Conservation (phyloP, 2,888 invertebrate species). For the Troides oblongomaculatus region DNA sequence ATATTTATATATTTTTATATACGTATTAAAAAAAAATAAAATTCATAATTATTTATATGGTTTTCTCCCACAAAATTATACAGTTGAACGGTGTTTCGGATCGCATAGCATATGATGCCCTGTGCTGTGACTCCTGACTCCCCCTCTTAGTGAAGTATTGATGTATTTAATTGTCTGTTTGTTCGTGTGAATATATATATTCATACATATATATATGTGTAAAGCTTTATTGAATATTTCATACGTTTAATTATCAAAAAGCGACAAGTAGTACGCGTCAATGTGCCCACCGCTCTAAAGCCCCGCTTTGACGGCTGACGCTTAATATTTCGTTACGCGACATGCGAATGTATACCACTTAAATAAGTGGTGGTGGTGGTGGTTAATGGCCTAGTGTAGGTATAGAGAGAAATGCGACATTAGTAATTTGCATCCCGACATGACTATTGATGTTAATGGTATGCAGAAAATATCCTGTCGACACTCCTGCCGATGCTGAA, state of each 20-base stretch:
- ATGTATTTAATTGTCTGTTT: too few relatives aligned
- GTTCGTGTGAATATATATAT: too few relatives aligned
- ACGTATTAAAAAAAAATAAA: too few relatives aligned
- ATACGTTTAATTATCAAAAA: slow-evolving; percentile 15
- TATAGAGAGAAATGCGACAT: slow-evolving; percentile 7
- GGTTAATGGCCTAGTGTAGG: not conserved
- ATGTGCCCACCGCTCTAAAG: slow-evolving; percentile 8
- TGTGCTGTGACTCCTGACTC: too few relatives aligned
- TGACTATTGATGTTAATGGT: slow-evolving; percentile 14
- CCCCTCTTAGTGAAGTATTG: too few relatives aligned
- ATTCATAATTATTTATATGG: too few relatives aligned
- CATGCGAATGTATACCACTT: not conserved
- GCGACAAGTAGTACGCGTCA: not conserved
- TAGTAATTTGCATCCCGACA: slow-evolving; percentile 14
- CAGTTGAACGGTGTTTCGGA: too few relatives aligned
- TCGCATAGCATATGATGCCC: too few relatives aligned
- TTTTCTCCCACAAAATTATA: too few relatives aligned
- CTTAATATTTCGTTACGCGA: slow-evolving; percentile 4
- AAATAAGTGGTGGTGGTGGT: not conserved
- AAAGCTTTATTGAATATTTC: slow-evolving; percentile 10
- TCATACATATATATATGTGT: too few relatives aligned
- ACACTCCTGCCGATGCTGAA: not conserved
- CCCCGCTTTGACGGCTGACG: slow-evolving; percentile 6
- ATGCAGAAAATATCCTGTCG: slow-evolving; percentile 8
- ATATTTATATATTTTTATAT: too few relatives aligned